Conservation (phyloP, 2,113 vertebrate species). For the Phyllostomus discolor region DNA sequence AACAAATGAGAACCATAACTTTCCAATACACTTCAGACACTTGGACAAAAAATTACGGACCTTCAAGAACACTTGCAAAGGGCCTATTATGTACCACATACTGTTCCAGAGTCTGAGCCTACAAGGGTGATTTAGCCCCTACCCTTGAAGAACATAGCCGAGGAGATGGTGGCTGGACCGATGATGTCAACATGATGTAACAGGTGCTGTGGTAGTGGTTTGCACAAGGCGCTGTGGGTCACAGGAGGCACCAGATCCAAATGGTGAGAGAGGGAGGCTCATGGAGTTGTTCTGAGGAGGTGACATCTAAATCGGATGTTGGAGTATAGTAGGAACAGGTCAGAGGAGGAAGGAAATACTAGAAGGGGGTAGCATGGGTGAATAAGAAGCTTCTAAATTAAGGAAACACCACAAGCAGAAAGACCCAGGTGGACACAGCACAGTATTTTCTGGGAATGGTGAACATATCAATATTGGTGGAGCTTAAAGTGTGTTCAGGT, state of each 20-base stretch:
- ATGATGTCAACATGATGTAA: accelerated
- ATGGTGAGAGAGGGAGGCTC: background rate
- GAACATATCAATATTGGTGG: too few species aligned
- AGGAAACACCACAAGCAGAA: background rate
- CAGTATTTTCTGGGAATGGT: background rate
- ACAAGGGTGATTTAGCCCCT: background rate
- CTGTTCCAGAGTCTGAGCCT: background rate
- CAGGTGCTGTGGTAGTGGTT: background rate
- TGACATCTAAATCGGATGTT: background rate
- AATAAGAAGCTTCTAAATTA: background rate
- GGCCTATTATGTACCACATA: background rate
- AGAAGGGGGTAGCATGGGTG: background rate
- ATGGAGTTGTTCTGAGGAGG: background rate
- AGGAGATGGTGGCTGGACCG: background rate
- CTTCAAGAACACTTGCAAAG: background rate
- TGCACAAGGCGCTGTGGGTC: background rate
- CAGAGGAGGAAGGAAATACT: background rate
- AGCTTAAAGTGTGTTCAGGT: background rate
- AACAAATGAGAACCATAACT: background rate
- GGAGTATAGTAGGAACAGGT: background rate
- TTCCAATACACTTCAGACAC: background rate
- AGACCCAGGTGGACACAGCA: background rate
- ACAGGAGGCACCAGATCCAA: background rate
- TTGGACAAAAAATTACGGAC: background rate
- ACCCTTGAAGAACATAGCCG: background rate